Evolutionary conservation across 2,113 vertebrate species (phyloP).

Genomic region (Alligator sinensis): DNA sequence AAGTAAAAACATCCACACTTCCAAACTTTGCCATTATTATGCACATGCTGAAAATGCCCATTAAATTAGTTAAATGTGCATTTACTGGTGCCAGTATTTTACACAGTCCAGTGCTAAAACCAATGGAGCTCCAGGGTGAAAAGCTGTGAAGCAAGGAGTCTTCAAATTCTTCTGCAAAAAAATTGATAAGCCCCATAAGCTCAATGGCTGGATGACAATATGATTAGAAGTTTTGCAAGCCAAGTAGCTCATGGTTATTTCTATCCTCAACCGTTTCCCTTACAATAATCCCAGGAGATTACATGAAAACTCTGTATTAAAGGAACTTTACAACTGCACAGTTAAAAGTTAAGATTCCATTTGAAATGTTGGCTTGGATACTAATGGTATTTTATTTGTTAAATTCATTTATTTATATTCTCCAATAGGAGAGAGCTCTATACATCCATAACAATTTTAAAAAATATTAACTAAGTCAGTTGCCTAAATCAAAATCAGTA

Average conservation of each 20-base stretch:
- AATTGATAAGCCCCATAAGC: neutral
- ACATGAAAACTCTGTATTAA: neutral
- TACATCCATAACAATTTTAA: neutral
- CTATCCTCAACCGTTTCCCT: neutral
- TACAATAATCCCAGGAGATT: neutral
- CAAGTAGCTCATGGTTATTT: conserved; percentile 4
- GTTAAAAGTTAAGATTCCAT: neutral
- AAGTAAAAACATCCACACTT: neutral
- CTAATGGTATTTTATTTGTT: neutral
- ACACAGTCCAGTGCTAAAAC: conserved; percentile 8
- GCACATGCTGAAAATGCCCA: neutral
- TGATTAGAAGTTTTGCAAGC: neutral
- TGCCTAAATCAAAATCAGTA: neutral
- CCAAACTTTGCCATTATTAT: neutral
- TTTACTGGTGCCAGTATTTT: neutral
- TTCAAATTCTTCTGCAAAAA: neutral
- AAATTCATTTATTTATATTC: neutral
- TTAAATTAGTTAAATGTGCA: neutral
- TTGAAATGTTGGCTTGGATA: neutral
- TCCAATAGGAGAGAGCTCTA: neutral
- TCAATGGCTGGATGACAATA: neutral
- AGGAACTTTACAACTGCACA: conserved; percentile 7
- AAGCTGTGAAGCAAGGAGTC: neutral
- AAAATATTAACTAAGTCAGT: neutral
- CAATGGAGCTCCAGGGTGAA: neutral